Evolutionary conservation across 2,888 invertebrate genomes (phyloP).

Genomic region (Prosopocoilus inquinatus): DNA sequence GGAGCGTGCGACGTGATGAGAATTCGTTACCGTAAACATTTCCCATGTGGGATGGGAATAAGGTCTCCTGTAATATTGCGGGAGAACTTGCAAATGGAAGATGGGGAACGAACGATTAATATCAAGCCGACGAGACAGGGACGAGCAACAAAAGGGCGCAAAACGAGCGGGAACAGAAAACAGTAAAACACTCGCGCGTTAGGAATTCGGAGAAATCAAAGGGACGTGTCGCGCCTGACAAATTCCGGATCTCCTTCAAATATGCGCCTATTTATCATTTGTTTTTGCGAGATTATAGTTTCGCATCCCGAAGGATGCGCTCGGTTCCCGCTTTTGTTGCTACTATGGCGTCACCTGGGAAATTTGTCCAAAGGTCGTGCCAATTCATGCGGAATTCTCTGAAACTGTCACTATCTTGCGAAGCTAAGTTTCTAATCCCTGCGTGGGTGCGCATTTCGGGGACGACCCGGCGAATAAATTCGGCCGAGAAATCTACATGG

Average conservation of each 20-base stretch:
- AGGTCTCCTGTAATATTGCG: constrained; percentile 35
- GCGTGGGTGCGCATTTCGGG: not conserved
- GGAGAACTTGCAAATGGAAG: constrained; percentile 34
- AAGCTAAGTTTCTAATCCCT: constrained; percentile 2
- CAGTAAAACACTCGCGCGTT: not conserved
- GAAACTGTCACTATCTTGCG: not conserved
- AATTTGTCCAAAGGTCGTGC: constrained; percentile 1
- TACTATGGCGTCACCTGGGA: not conserved
- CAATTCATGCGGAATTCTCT: not conserved
- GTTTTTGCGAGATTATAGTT: no score
- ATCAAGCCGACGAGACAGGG: constrained; percentile 21
- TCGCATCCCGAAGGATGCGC: not conserved
- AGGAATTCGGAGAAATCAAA: not conserved
- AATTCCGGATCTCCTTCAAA: no score
- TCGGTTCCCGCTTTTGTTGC: not conserved
- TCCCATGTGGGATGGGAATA: constrained; percentile 36
- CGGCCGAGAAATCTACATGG: constrained; percentile 10
- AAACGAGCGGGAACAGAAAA: not conserved
- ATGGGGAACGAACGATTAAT: constrained; percentile 38
- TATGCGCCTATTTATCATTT: no score
- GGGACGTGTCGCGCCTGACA: not conserved
- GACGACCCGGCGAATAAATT: constrained; percentile 11
- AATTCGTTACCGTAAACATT: constrained; percentile 37
- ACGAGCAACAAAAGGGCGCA: not conserved
- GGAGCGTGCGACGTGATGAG: constrained; percentile 36